Evolutionary conservation across 1,140 invertebrate species (phyloP).

Genomic region (Coelopa frigida): DNA sequence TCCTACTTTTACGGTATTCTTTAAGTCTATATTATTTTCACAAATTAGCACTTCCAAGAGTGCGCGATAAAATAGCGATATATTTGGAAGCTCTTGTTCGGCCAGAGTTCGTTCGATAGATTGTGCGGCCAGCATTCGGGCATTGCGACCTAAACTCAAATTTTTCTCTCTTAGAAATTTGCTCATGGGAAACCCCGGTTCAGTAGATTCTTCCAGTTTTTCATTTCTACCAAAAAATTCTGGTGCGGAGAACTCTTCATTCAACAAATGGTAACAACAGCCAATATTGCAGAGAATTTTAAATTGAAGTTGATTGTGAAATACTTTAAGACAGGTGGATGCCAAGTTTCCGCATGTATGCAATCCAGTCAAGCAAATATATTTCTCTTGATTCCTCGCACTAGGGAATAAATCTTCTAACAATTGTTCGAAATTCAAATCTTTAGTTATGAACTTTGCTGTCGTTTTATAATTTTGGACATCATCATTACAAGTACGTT

Average conservation of each 20-base stretch:
- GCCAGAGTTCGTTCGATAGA: constrained; percentile 59
- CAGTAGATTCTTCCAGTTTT: constrained; percentile 22
- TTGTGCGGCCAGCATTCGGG: constrained; percentile 76
- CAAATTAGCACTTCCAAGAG: constrained; percentile 60
- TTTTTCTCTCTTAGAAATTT: constrained; percentile 49
- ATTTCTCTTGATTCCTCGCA: constrained; percentile 10
- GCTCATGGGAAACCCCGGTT: constrained; percentile 62
- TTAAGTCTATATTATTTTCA: constrained; percentile 28
- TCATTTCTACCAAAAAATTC: constrained; percentile 33
- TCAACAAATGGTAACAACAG: constrained; percentile 84
- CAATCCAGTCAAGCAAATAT: constrained; percentile 63
- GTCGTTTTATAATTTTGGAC: constrained; percentile 44
- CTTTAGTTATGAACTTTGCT: constrained; percentile 46
- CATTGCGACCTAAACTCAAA: constrained; percentile 63
- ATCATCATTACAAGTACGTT: too few relatives aligned
- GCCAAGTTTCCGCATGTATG: constrained; percentile 86
- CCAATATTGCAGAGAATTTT: constrained; percentile 69
- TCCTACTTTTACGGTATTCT: constrained; percentile 33
- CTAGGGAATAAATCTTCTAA: constrained; percentile 47
- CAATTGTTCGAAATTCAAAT: constrained; percentile 49
- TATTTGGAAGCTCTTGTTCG: constrained; percentile 51
- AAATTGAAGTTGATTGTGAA: constrained; percentile 52
- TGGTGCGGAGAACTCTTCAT: constrained; percentile 51
- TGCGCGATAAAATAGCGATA: constrained; percentile 63
- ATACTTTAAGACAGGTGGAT: constrained; percentile 66